Evolutionary conservation across 2,888 invertebrate species (phyloP).

Genomic region (Desoria tigrina): DNA sequence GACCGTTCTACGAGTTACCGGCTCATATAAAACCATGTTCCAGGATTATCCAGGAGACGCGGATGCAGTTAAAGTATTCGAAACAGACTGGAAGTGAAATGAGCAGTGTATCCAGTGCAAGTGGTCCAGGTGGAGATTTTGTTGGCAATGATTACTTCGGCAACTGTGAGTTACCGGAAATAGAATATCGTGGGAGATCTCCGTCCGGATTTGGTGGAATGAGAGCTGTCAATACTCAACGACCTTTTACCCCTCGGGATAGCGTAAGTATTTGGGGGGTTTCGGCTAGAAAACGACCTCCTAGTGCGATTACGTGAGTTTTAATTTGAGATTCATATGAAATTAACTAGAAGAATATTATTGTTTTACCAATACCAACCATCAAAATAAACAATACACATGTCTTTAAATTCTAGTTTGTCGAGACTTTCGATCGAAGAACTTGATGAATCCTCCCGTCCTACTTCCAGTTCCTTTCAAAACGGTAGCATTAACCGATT

Average conservation of each 20-base stretch:
- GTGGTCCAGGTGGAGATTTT: conserved; percentile 14
- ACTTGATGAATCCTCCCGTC: conserved; percentile 25
- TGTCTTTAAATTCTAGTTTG: conserved; percentile 25
- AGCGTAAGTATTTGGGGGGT: conserved; percentile 49
- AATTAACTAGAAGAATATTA: background rate
- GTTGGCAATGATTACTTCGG: conserved; percentile 6
- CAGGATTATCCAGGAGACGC: conserved; percentile 50
- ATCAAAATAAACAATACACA: no score
- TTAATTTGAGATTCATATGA: background rate
- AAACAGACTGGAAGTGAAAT: conserved; percentile 24
- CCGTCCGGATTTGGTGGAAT: conserved; percentile 27
- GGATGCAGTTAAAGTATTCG: conserved; percentile 39
- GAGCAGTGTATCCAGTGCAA: background rate
- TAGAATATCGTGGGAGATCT: conserved; percentile 23
- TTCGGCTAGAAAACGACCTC: conserved; percentile 48
- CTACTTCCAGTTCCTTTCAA: background rate
- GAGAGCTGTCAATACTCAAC: conserved; percentile 49
- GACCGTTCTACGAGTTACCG: conserved; percentile 51
- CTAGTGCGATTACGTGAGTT: conserved; percentile 51
- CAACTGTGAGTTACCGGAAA: conserved; percentile 21
- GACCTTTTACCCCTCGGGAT: conserved; percentile 51
- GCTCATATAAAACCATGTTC: conserved; percentile 49
- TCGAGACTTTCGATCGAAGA: conserved; percentile 46
- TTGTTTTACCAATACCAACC: no score
- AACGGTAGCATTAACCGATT: background rate